These are phyloP conservation scores for Tapirus terrestris DNA, from an alignment of 2,113 vertebrate genomes.

Conservation along the genomic window DNA sequence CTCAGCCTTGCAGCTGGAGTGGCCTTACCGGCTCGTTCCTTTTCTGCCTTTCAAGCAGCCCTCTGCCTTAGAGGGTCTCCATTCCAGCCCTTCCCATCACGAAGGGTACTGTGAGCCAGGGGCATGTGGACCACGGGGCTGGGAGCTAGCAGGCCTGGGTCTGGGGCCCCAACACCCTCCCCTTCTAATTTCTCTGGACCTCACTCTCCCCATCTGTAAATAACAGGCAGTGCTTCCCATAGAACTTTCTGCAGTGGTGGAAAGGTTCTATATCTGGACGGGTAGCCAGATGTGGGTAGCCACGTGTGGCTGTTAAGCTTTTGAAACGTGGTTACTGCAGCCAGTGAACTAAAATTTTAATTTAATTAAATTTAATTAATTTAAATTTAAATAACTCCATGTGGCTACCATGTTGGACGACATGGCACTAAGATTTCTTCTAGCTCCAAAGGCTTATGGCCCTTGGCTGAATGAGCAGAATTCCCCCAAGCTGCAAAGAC, in stretches of 20 bases:
- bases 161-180: fast-evolving
- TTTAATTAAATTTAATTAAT: background rate
- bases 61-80: background rate
- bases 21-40: background rate
- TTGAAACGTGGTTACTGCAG: background rate
- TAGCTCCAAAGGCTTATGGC: background rate
- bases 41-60: background rate
- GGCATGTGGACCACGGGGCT: fast-evolving
- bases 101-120: background rate
- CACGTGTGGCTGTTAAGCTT: fast-evolving
- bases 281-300: too few species aligned
- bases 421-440: background rate
- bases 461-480: background rate
- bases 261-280: too few species aligned
- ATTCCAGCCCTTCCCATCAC: background rate
- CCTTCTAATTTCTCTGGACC: background rate
- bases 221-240: background rate
- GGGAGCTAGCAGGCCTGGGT: background rate
- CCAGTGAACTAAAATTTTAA: background rate
- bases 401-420: background rate
- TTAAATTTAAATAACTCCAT: background rate
- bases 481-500: background rate
- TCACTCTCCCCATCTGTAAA: background rate
- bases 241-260: background rate
- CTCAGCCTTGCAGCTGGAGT: background rate